Conservation (phyloP, 1,140 invertebrate species). For the Mercenaria mercenaria region DNA sequence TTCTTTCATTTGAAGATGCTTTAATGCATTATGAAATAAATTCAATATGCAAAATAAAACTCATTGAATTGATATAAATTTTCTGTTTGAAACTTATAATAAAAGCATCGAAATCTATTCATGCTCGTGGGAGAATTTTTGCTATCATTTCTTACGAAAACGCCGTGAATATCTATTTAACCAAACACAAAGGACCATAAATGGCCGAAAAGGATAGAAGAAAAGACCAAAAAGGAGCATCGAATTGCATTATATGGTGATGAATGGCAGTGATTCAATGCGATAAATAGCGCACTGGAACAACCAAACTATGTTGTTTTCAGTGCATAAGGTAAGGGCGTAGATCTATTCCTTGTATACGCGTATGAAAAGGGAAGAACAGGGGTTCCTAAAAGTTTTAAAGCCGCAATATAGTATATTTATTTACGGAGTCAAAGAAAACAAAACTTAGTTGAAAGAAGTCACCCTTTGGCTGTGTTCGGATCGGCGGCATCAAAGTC, state of each 20-base stretch:
- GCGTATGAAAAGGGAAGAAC: too few relatives aligned
- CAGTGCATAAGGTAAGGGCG: neutral
- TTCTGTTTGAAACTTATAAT: neutral
- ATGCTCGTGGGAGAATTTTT: slow-evolving; percentile 23
- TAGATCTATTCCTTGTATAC: neutral
- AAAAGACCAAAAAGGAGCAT: slow-evolving; percentile 46
- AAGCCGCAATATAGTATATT: too few relatives aligned
- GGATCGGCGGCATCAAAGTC: too few relatives aligned
- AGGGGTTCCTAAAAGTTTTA: too few relatives aligned
- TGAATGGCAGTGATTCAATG: neutral
- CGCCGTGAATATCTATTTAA: slow-evolving; percentile 35
- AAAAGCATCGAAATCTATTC: slow-evolving; percentile 14
- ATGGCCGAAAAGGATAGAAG: slow-evolving; percentile 37
- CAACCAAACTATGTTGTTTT: slow-evolving; percentile 28
- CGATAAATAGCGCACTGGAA: neutral
- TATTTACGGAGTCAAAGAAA: too few relatives aligned
- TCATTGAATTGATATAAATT: slow-evolving; percentile 26
- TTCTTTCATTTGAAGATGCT: neutral
- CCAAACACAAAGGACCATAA: slow-evolving; percentile 27
- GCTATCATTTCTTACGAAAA: slow-evolving; percentile 32
- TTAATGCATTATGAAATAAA: slow-evolving; percentile 39
- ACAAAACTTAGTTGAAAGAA: too few relatives aligned
- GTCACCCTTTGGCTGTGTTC: too few relatives aligned
- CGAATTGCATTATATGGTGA: slow-evolving; percentile 7
- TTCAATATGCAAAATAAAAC: slow-evolving; percentile 37